Conservation (phyloP, 2,113 vertebrate genomes). For the Sclerurus mexicanus region DNA sequence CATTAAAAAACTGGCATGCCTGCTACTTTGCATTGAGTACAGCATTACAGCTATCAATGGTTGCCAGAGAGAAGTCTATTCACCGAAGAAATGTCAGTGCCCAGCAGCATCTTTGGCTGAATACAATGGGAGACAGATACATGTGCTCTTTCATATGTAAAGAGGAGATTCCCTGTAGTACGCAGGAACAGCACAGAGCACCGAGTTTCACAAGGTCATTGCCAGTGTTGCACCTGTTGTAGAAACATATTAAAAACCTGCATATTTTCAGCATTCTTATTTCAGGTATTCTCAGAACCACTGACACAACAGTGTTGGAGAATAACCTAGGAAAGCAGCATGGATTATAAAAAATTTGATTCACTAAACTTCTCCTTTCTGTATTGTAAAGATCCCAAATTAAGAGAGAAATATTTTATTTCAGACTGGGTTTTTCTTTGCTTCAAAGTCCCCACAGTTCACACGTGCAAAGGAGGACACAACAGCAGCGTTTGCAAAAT, state of each 20-base stretch:
- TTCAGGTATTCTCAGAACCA: not conserved
- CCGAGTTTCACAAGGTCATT: not conserved
- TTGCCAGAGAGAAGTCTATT: constrained; percentile 22
- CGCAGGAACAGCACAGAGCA: not conserved
- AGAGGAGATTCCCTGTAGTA: not conserved
- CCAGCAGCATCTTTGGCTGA: constrained; percentile 8
- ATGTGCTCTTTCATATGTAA: constrained; percentile 9
- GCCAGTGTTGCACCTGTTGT: not conserved
- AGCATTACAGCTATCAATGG: not conserved
- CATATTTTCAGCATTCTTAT: not conserved
- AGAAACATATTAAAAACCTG: not conserved
- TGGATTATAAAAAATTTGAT: not conserved
- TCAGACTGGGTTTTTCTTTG: not conserved
- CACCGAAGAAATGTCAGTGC: not conserved
- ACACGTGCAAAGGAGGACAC: not conserved
- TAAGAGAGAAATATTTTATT: not conserved
- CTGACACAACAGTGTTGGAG: not conserved
- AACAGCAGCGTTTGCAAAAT: not conserved
- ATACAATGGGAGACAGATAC: not conserved
- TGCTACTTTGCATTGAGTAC: not conserved
- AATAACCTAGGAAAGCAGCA: not conserved
- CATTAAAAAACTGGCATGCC: not conserved
- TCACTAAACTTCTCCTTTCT: not conserved
- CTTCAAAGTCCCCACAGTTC: not conserved
- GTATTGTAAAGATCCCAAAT: not conserved